Base-by-base conservation (phyloP, 1,140 invertebrate genomes). In the Megalopta genalis region DNA sequence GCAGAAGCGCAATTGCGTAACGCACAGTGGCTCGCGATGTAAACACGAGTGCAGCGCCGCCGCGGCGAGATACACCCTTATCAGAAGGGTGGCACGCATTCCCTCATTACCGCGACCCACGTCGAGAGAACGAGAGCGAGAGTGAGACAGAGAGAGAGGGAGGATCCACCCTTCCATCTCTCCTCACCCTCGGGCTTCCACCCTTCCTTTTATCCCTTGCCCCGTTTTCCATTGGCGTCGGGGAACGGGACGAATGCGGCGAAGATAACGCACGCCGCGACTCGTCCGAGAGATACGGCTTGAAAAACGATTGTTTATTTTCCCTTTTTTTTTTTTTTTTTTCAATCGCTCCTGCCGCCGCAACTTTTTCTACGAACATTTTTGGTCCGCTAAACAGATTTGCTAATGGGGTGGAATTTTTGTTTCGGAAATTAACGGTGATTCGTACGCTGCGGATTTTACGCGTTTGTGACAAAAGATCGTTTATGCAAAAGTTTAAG, bases 31-130 rank as follows among this genome's bases (percentile, higher is more conserved):
- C 66, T 69, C 77, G 67, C 59, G 82, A 69, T 84, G 82, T 85
- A 84, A 85, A 84, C 83, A 85, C 69, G 82, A 81, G 78, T 84
- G 84, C 74, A 84, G 16, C 60, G 37, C 16, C 62, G 39, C 14
- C 39, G 27, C 52, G 32, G 42, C 32, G 81, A 86, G 76, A 86
- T 86, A 86, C 76, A 81, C 84, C 81, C 85, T 86, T 86, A 86
- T 86, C 85, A 86, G 73, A 73, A 80, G 80, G 57, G 84, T 49
- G 85, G 85, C 85, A 86, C 85, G 84, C 85, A 85, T 86, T 85
- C 84, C 68, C 85, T 86, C 85, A 86, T 86, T 86, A 86, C 84
- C 70, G 77, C 27, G 63, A 21, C 52, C 52, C 57, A 62, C 66
- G 73, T 23, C 68, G 60, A n/a, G n/a, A n/a, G n/a, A n/a, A n/a